Evolutionary conservation across 2,113 vertebrate genomes (phyloP).

Genomic region (Salvator merianae): DNA sequence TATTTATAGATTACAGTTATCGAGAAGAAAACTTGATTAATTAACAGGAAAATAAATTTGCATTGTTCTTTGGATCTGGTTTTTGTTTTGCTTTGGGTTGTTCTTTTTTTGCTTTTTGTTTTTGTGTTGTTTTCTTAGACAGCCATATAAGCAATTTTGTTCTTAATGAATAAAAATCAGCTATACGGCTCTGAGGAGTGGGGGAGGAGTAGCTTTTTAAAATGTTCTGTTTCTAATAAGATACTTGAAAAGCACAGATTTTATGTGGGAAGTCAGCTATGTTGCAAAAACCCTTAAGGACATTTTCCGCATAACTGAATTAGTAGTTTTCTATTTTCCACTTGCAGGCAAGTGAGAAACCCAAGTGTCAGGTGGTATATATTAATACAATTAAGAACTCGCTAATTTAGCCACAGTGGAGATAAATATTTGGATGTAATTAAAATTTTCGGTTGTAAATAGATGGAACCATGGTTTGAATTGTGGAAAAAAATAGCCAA

Average conservation of each 20-base stretch:
- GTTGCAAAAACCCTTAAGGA: constrained; percentile 40
- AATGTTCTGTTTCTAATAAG: constrained; percentile 22
- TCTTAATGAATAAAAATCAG: constrained; percentile 38
- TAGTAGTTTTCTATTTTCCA: constrained; percentile 32
- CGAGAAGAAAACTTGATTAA: constrained; percentile 69
- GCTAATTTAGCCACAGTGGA: constrained; percentile 35
- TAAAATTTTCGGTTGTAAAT: constrained; percentile 48
- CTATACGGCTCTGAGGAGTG: background rate
- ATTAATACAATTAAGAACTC: constrained; percentile 45
- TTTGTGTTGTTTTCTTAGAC: constrained; percentile 37
- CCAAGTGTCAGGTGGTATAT: constrained; percentile 39
- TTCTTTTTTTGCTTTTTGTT: constrained; percentile 49
- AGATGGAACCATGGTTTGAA: constrained; percentile 3
- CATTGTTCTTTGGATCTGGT: constrained; percentile 50
- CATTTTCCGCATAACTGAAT: constrained; percentile 15
- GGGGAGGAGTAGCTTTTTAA: constrained; percentile 15
- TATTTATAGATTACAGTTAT: constrained; percentile 63
- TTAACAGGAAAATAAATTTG: constrained; percentile 62
- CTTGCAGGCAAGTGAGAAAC: constrained; percentile 17
- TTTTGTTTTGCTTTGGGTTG: background rate
- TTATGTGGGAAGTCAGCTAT: constrained; percentile 27
- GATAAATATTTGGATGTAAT: constrained; percentile 50
- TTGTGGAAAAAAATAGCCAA: background rate
- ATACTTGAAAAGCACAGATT: constrained; percentile 40
- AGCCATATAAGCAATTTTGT: constrained; percentile 32